Evolutionary conservation across 2,797 vertebrate genomes (phyloP).

Genomic region (Sebastes steindachneri): DNA sequence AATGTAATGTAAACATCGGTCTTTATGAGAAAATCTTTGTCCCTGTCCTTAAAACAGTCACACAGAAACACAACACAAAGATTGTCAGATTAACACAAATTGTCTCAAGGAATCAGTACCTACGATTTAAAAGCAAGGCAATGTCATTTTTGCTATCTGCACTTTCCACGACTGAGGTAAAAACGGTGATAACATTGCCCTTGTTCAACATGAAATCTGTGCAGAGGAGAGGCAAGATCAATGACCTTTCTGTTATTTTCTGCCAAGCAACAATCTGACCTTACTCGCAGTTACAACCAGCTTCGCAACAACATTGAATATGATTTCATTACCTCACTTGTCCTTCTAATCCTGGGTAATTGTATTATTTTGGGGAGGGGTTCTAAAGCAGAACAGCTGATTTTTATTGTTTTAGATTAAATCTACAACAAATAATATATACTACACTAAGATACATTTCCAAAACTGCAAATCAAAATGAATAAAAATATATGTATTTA

Average conservation of each 20-base stretch:
- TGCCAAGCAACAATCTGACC: slow-evolving; percentile 22
- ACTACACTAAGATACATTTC: background rate
- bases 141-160: slow-evolving; percentile 26
- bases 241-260: slow-evolving; percentile 36
- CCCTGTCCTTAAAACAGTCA: background rate
- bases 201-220: slow-evolving; percentile 45
- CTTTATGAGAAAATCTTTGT: background rate
- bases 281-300: slow-evolving; percentile 17
- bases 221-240: slow-evolving; percentile 31
- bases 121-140: slow-evolving; percentile 18
- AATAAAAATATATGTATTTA: background rate
- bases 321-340: background rate
- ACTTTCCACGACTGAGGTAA: background rate
- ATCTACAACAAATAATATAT: background rate
- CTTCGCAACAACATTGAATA: background rate
- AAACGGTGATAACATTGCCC: slow-evolving; percentile 13
- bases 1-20: background rate
- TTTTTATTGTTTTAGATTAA: background rate
- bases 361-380: background rate
- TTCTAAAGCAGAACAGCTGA: background rate
- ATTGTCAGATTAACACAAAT: background rate
- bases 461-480: background rate
- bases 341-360: background rate
- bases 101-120: background rate
- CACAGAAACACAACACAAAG: background rate